Conservation (phyloP, 2,888 invertebrate species). For the Ceraclea dissimilis region DNA sequence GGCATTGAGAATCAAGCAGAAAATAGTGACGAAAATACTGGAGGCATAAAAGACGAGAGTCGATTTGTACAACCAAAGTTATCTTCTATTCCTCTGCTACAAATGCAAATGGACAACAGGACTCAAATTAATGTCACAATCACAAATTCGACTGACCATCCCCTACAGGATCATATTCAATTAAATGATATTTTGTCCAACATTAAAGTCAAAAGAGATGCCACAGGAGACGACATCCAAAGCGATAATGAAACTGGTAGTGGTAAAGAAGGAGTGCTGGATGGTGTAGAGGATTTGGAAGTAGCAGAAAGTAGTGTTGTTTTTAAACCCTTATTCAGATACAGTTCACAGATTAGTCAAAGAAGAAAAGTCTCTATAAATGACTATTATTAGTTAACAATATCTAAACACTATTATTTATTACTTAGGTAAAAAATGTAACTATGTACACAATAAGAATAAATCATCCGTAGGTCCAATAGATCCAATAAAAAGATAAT, state of each 20-base stretch:
- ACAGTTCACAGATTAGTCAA: conserved; percentile 21
- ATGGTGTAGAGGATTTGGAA: conserved; percentile 16
- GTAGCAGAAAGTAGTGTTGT: conserved; percentile 22
- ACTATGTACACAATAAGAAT: too few species aligned
- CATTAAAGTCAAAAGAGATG: conserved; percentile 5
- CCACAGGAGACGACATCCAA: too few species aligned
- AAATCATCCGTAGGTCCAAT: too few species aligned
- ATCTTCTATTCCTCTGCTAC: conserved; percentile 2
- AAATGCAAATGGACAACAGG: conserved; percentile 4
- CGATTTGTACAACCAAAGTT: not conserved
- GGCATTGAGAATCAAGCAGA: not conserved
- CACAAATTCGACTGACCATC: not conserved
- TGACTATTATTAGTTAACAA: not conserved
- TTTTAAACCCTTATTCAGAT: conserved; percentile 23
- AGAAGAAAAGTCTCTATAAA: conserved; percentile 13
- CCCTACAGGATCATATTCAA: not conserved
- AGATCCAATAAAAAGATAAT: too few species aligned
- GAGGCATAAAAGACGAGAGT: not conserved
- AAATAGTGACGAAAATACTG: not conserved
- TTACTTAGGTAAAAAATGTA: too few species aligned
- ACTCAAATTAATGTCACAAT: conserved; percentile 8
- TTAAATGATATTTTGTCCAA: conserved; percentile 2
- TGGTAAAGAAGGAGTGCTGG: not conserved
- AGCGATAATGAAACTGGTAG: not conserved
- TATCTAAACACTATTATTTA: too few species aligned